phyloP scores from a whole-genome alignment of 2,797 vertebrate species.

The Crocodylus rhombifer region DNA sequence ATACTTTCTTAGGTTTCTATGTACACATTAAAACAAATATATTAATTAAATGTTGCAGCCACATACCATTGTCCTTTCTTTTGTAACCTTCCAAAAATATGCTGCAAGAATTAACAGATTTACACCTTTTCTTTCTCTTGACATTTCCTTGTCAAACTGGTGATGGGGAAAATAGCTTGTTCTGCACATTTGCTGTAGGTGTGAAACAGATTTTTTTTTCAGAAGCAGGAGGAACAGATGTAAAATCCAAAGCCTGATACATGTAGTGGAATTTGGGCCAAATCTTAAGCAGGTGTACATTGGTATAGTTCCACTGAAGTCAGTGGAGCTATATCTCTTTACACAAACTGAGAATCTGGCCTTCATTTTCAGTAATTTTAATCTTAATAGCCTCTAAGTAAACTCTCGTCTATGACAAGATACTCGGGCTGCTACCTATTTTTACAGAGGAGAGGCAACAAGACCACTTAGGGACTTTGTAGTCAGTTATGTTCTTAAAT shows the following conservation, averaged over 20 bases:
- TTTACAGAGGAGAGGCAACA: not conserved
- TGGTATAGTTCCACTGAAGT: not conserved
- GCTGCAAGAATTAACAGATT: not conserved
- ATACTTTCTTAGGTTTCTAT: not conserved
- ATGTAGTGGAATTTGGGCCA: not conserved
- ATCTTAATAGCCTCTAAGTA: not conserved
- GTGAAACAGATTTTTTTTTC: not conserved
- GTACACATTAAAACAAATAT: not conserved
- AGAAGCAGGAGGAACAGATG: not conserved
- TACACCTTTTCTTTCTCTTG: not conserved
- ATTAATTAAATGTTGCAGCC: not conserved
- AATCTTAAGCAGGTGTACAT: not conserved
- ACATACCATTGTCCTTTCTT: not conserved
- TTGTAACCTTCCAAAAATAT: not conserved
- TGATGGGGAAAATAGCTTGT: not conserved
- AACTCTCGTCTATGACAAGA: not conserved
- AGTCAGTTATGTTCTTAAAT: not conserved
- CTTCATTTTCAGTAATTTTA: not conserved
- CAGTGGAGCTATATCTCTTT: not conserved
- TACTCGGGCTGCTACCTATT: too few species aligned
- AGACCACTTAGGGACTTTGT: not conserved
- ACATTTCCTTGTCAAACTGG: not conserved
- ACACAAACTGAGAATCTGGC: not conserved
- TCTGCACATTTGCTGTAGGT: not conserved
- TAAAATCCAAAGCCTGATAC: not conserved